These are phyloP conservation scores for Callimorpha dominula DNA, from an alignment of 2,888 invertebrate species.

Conservation along the genomic window DNA sequence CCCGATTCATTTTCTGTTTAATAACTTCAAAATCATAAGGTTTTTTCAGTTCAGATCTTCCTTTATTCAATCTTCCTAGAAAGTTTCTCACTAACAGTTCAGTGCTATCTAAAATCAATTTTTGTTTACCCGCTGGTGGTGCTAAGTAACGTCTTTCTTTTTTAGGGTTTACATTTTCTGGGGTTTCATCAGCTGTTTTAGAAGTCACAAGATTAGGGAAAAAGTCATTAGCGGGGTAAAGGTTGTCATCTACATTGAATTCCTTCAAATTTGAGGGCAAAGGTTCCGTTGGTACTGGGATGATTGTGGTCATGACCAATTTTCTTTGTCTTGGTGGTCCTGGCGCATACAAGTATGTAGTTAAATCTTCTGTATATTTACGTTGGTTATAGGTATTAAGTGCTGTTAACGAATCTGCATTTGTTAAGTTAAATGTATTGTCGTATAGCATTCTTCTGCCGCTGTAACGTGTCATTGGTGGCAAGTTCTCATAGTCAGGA, in stretches of 20 bases:
- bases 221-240: not conserved
- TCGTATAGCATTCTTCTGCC: slow-evolving; percentile 10
- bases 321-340: slow-evolving; percentile 1
- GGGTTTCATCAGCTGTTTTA: too few relatives aligned
- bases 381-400: not conserved
- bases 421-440: not conserved
- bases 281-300: not conserved
- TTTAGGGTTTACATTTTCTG: not conserved
- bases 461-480: not conserved
- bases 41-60: not conserved
- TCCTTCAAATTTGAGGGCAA: not conserved
- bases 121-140: slow-evolving; percentile 7
- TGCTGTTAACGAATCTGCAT: not conserved
- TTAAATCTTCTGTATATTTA: not conserved
- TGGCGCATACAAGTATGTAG: not conserved
- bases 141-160: not conserved
- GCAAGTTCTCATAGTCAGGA: not conserved
- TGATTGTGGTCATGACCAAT: not conserved
- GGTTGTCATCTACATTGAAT: not conserved
- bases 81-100: not conserved
- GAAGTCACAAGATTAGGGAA: not conserved
- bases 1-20: not conserved
- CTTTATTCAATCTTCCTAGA: not conserved
- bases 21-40: slow-evolving; percentile 5
- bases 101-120: slow-evolving; percentile 4